These are phyloP conservation scores for Caiman crocodilus DNA, from an alignment of 2,797 vertebrate genomes.

Conservation along the genomic window DNA sequence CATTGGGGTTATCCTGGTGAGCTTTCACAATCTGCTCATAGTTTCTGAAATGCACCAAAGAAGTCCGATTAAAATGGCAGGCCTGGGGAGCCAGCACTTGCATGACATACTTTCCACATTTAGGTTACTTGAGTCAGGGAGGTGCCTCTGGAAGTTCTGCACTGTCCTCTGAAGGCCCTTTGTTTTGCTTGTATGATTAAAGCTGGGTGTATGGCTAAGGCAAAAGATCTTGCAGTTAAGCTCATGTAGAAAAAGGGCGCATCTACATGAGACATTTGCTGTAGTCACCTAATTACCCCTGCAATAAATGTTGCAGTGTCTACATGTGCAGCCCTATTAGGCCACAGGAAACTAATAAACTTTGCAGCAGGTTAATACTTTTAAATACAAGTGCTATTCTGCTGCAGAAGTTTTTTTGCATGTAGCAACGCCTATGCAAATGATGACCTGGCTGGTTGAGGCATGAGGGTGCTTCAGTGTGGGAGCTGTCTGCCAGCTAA, in stretches of 20 bases:
- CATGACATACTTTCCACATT: background rate
- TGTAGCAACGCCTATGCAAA: no score
- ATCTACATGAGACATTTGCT: no score
- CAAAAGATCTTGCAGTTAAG: background rate
- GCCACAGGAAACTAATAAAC: no score
- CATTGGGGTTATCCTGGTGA: conserved; percentile 94
- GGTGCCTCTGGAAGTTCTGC: background rate
- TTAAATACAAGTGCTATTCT: no score
- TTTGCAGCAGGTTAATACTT: no score
- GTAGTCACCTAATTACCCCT: no score
- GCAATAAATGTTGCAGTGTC: no score
- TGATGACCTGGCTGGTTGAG: no score
- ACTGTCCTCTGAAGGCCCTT: background rate
- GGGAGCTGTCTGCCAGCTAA: no score
- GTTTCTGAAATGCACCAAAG: conserved; percentile 85
- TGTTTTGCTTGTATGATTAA: background rate
- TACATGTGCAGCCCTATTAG: no score
- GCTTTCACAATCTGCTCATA: conserved; percentile 99
- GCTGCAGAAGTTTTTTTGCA: no score
- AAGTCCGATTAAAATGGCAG: background rate
- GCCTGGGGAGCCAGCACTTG: background rate
- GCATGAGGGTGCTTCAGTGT: no score
- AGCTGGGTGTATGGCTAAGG: background rate
- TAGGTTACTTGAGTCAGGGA: background rate
- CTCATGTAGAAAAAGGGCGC: background rate